A percentile compares a stretch with the other conserved stretches of the same genome.
Evolutionary conservation across 1,140 invertebrate genomes (phyloP).

Genomic region (Drosophila nannoptera): DNA sequence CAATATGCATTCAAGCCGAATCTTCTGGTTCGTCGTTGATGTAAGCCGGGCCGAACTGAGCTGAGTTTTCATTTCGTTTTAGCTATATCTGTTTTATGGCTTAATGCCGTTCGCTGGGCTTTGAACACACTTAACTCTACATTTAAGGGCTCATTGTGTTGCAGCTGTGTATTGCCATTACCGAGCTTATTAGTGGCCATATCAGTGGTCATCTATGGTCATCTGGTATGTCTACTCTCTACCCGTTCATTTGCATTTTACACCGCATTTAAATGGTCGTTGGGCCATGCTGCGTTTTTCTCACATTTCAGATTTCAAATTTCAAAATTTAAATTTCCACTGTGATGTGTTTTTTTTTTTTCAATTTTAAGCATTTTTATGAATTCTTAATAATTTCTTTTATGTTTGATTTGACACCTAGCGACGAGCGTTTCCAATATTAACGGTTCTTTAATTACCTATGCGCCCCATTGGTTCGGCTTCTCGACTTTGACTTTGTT

Average conservation of each 20-base stretch:
- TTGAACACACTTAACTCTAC: constrained; percentile 76
- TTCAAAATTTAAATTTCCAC: constrained; percentile 5
- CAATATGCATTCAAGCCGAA: constrained; percentile 75
- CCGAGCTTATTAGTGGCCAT: constrained; percentile 55
- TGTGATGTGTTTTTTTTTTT: constrained; percentile 18
- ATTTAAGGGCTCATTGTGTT: constrained; percentile 47
- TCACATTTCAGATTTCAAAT: constrained; percentile 55
- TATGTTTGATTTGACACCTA: constrained; percentile 76
- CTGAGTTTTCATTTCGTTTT: constrained; percentile 36
- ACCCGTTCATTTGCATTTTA: constrained; percentile 64
- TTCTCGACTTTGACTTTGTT: constrained; percentile 59
- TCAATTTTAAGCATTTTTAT: constrained; percentile 55
- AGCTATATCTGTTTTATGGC: constrained; percentile 70
- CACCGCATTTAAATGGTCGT: constrained; percentile 44
- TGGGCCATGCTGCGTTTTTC: constrained; percentile 53
- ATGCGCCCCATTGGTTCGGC: constrained; percentile 40
- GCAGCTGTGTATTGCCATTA: constrained; percentile 36
- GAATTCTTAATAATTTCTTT: constrained; percentile 76
- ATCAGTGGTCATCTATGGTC: constrained; percentile 31
- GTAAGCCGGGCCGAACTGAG: not conserved
- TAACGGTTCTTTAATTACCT: constrained; percentile 76
- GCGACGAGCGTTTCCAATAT: constrained; percentile 61
- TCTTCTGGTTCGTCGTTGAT: constrained; percentile 54
- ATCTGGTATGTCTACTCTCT: constrained; percentile 33
- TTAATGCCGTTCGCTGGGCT: constrained; percentile 74